These are phyloP conservation scores for Leucophora obtusa DNA, from an alignment of 2,888 invertebrate genomes.

Conservation along the genomic window DNA sequence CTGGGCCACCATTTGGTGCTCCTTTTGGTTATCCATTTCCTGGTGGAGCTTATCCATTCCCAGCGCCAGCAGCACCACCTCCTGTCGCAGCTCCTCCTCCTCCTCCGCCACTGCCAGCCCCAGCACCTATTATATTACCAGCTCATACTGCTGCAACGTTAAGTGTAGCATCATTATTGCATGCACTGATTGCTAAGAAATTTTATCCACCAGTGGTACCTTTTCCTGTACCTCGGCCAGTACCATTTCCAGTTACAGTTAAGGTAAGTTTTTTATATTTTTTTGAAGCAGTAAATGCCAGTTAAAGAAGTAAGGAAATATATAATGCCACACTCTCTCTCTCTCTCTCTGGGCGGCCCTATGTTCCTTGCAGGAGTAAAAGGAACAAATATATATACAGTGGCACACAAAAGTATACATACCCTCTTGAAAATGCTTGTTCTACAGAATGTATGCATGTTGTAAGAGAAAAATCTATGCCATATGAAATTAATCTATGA, in stretches of 20 bases:
- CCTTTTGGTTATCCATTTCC: conserved; percentile 50
- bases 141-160: conserved; percentile 66
- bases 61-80: conserved; percentile 31
- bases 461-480: no score
- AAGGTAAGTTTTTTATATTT: conserved; percentile 41
- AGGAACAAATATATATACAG: no score
- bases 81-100: conserved; percentile 40
- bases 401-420: no score
- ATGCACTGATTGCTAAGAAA: conserved; percentile 65
- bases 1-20: conserved; percentile 20
- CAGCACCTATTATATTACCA: conserved; percentile 65
- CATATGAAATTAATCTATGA: no score
- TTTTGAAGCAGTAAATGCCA: no score
- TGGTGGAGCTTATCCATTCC: not conserved
- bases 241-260: conserved; percentile 63
- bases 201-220: conserved; percentile 66
- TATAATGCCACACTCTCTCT: no score
- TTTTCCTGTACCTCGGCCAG: conserved; percentile 62
- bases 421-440: no score
- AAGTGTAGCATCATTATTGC: conserved; percentile 66
- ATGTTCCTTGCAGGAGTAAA: no score
- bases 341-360: no score
- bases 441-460: no score
- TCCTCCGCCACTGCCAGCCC: conserved; percentile 54
- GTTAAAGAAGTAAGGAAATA: no score